Evolutionary conservation across 2,797 vertebrate species (phyloP).

Genomic region (Coranthus polyacanthus): DNA sequence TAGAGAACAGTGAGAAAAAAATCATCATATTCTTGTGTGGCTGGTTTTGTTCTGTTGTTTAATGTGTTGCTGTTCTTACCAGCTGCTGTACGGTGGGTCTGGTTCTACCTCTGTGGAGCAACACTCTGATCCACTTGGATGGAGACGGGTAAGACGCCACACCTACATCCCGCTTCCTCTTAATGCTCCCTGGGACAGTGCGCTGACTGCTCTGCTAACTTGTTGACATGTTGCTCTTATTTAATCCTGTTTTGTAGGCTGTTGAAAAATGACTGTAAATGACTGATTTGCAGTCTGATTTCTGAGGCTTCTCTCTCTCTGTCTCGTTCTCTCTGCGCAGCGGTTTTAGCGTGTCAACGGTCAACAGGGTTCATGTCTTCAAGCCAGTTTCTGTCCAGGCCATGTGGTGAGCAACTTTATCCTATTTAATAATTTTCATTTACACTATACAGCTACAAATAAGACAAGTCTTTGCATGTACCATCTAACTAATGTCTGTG

Average conservation of each 20-base stretch:
- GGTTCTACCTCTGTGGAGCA: constrained; percentile 97
- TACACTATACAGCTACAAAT: neutral
- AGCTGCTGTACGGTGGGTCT: constrained; percentile 94
- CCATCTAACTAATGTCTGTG: neutral
- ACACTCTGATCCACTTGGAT: constrained; percentile 98
- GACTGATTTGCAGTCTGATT: neutral
- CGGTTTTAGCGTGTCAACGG: constrained; percentile 97
- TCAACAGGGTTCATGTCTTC: constrained; percentile 96
- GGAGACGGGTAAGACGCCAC: constrained; percentile 93
- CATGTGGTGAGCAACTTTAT: constrained; percentile 91
- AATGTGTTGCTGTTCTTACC: constrained; percentile 62
- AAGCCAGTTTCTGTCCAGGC: constrained; percentile 99
- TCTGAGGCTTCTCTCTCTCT: constrained; percentile 9
- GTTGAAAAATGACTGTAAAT: constrained; percentile 4
- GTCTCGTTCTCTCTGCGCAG: constrained; percentile 77
- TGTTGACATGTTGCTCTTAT: neutral
- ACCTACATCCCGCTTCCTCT: constrained; percentile 36
- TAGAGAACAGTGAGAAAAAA: too few relatives aligned
- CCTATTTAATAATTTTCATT: neutral
- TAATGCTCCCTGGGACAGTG: neutral
- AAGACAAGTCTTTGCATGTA: neutral
- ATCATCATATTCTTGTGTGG: neutral
- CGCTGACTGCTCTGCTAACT: constrained; percentile 8
- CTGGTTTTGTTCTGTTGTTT: constrained; percentile 61
- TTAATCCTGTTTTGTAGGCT: neutral